Base-by-base conservation (phyloP, 1,140 invertebrate genomes). In the Lysiphlebus fabarum region DNA sequence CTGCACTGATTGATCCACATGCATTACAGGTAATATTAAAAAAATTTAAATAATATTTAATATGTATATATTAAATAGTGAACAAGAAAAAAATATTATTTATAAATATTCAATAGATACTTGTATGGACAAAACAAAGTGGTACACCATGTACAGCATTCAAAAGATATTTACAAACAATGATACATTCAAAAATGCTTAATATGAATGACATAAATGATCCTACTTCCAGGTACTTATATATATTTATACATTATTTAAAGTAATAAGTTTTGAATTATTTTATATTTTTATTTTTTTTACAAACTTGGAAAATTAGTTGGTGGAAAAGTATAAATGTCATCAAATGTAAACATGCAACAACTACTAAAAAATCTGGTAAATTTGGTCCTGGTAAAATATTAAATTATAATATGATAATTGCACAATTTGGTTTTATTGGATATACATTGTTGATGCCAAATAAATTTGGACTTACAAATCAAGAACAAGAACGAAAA, bases 371-470 rank as follows among this genome's bases (percentile, higher is more conserved):
- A 42, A 69, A 70, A 12, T 71, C 77, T 2, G 69, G 72, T 1
- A 44, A 67, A 0, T 73, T 73, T 17, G 77, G 59, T 2, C 0
- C 59, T 0, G 80, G 83, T 2, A 73, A 76, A 1, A 75, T 76
- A 40, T 64, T 62, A 7, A 91, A 95, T 68, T 83, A 85, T 57
- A 91, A 94, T 62, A 84, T 95, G 83, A 86, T 84, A 0, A 67
- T 93, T 2, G 93, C 92, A 0, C 89, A 90, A 69, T 92, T 89
- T 64, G 88, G 86, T 9, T 95, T 95, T 67, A 82, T 94, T 62
- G 92, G 90, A 1, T 85, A 87, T 38, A 76, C 84, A 0, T 66
- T 91, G 0, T 59, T 87, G 6, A 80, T 81, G 9, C 82, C 87
- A 0, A 68, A 85, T 37, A 73, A 80, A 17, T 74, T 91, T 38